Conservation (phyloP, 2,113 vertebrate genomes). For the Nerophis ophidion region DNA sequence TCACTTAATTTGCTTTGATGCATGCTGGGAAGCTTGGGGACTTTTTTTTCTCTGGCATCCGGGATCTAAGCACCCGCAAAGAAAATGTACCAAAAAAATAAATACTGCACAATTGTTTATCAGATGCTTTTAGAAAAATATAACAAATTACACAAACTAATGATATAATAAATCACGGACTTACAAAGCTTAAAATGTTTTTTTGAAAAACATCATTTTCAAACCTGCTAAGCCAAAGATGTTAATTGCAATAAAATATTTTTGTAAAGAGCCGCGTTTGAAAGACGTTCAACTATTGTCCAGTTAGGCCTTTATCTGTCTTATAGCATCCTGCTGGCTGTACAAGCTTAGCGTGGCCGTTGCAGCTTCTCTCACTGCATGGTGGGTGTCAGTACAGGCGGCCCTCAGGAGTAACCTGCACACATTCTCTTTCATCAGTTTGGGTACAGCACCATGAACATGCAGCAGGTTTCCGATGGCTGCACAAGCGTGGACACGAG, state of each 20-base stretch:
- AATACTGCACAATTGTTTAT: neutral
- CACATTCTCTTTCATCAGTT: conserved; percentile 46
- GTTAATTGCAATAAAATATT: too few relatives aligned
- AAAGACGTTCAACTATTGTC: too few relatives aligned
- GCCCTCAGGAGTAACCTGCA: conserved; percentile 48
- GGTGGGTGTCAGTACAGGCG: conserved; percentile 60
- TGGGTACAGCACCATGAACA: conserved; percentile 30
- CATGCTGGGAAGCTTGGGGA: conserved; percentile 26
- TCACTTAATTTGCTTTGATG: conserved; percentile 34
- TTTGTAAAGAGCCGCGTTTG: neutral
- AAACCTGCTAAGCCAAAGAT: too few relatives aligned
- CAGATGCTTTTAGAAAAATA: neutral
- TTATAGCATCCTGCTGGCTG: conserved; percentile 51
- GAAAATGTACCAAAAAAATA: neutral
- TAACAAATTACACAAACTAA: neutral
- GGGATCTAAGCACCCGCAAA: conserved; percentile 47
- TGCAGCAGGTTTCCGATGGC: conserved; percentile 57
- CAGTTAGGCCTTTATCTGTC: conserved; percentile 51
- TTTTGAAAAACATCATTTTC: neutral
- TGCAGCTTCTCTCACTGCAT: conserved; percentile 64
- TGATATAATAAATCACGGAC: neutral
- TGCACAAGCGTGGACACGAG: conserved; percentile 64
- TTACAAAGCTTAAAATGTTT: too few relatives aligned
- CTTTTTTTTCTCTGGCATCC: conserved; percentile 48
- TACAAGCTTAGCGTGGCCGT: conserved; percentile 51